A percentile compares a stretch with the other conserved stretches of the same genome.
Conservation (phyloP, 2,797 vertebrate species). For the Dallia pectoralis region DNA sequence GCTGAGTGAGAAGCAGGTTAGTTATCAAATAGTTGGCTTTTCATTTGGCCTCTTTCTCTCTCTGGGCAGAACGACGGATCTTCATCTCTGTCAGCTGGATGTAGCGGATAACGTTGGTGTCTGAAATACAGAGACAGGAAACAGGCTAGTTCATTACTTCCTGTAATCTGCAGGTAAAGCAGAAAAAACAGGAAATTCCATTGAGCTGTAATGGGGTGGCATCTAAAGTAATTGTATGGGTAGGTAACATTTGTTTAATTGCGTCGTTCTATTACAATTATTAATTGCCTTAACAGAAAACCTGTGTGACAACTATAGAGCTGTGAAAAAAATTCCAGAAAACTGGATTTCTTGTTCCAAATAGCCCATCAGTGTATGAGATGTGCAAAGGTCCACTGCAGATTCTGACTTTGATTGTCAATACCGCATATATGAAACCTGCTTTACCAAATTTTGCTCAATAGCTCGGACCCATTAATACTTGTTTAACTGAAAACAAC, state of each 20-base stretch:
- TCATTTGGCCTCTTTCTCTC: conserved; percentile 91
- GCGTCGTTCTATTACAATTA: background rate
- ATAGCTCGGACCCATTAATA: no score
- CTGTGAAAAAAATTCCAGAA: background rate
- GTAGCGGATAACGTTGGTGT: conserved; percentile 97
- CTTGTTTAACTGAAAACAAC: no score
- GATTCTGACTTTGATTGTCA: no score
- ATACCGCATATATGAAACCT: no score
- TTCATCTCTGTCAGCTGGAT: conserved; percentile 99
- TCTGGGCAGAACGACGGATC: conserved; percentile 91
- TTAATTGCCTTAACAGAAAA: background rate
- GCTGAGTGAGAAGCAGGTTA: conserved; percentile 25
- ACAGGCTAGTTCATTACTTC: conserved; percentile 32
- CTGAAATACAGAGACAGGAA: conserved; percentile 73
- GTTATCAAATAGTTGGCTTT: conserved; percentile 20
- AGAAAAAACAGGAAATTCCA: no score
- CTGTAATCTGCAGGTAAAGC: background rate
- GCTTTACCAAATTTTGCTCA: no score
- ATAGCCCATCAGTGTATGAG: background rate
- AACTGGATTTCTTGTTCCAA: background rate
- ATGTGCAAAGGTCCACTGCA: background rate
- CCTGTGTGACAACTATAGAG: background rate
- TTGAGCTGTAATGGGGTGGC: background rate
- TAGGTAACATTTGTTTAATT: background rate
- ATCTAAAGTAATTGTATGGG: background rate